Evolutionary conservation across 1,140 invertebrate genomes (phyloP), one percentile per base, ranked within the genome.

Genomic region (Trichoplusia ni): DNA sequence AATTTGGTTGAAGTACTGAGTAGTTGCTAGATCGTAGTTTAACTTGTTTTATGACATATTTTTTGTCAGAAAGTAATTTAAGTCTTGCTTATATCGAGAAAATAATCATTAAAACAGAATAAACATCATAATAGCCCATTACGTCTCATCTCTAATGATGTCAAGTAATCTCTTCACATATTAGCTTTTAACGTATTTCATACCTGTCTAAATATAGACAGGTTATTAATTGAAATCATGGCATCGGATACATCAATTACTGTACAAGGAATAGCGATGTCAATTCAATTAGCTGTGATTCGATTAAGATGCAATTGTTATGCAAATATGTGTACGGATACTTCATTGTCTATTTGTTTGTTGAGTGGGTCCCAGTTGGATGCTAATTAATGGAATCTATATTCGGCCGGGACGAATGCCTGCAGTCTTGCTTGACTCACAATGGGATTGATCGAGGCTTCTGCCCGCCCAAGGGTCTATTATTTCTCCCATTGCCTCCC

Each of bases 301-400:
- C 42, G 63, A 65, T 59, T 59, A 59, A 56, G 53, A 59, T 59
- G 53, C 53, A 51, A 65, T 65, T 49, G 63, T 51, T 59, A 59
- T 58, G 63, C 44, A 65, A 65, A 65, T 56, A 65, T 47, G 44
- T 65, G 35, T 51, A 47, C 59, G 58, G 62, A 62, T 65, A 61
- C 31, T 61, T 62, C 51, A 60, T 61, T 67, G 67, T 44, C 51
- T 35, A 64, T 67, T 67, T 67, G 59, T 64, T 59, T 54, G 64
- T 46, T 25, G 56, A 67, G 61, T 49, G 67, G 53, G 31, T 53
- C 58, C 58, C 64, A 69, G 64, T 70, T 47, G 64, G 62, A 33
- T 70, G 64, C 68, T 75, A 75, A 74, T 74, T 74, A 74, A 75
- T 71, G 65, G 66, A 75, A 69, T 66, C 72, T 75, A 65, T 74